A percentile compares a stretch with the other conserved stretches of the same genome.
These are phyloP conservation scores for Malurus alboscapulatus DNA, from an alignment of 2,113 vertebrate species.

Conservation along the genomic window DNA sequence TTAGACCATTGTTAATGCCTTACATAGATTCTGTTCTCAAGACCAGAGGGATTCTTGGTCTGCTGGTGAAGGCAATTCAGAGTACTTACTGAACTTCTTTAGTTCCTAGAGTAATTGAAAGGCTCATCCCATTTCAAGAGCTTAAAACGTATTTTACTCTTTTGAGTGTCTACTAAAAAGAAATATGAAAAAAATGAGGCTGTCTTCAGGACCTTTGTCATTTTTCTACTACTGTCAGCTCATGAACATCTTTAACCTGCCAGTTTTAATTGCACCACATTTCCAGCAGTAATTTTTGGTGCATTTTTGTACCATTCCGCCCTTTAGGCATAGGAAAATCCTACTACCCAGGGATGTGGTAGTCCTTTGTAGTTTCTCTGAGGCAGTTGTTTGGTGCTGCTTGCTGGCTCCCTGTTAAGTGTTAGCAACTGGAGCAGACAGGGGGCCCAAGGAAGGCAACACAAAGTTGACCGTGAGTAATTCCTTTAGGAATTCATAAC, in stretches of 20 bases:
- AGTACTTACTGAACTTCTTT: neutral
- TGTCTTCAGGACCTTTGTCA: neutral
- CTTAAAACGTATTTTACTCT: neutral
- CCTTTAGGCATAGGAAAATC: neutral
- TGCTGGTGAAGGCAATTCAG: neutral
- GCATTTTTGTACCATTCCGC: neutral
- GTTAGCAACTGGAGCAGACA: neutral
- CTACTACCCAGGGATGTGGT: rapidly evolving
- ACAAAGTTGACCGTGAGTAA: neutral
- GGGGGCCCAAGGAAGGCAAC: neutral
- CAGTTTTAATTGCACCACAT: neutral
- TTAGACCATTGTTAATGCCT: neutral
- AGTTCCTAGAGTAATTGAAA: neutral
- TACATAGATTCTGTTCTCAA: neutral
- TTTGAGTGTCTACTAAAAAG: neutral
- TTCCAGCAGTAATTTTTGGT: neutral
- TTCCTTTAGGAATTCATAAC: neutral
- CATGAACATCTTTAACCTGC: neutral
- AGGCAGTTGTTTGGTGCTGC: neutral
- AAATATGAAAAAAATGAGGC: neutral
- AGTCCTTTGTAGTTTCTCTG: neutral
- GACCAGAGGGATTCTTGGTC: neutral
- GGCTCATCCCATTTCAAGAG: neutral
- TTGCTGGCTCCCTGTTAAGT: neutral
- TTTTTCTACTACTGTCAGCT: neutral